These are phyloP conservation scores for Drosophila sulfurigaster DNA, from an alignment of 1,140 invertebrate genomes.

Conservation along the genomic window DNA sequence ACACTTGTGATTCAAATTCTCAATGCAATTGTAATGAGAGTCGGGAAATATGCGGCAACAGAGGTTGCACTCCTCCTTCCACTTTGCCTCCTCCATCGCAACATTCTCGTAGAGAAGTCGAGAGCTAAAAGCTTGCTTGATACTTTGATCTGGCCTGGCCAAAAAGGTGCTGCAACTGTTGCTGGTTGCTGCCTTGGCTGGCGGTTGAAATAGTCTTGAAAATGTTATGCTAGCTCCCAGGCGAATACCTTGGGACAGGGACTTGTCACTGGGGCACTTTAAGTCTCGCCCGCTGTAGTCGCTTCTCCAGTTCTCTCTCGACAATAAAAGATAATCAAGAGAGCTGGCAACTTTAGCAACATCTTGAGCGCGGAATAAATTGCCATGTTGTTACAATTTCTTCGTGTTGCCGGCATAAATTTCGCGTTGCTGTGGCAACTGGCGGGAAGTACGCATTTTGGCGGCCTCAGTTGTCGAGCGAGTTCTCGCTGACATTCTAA, in stretches of 20 bases:
- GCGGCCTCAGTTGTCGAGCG: slow-evolving; percentile 5
- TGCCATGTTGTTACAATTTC: slow-evolving; percentile 81
- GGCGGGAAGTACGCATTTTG: slow-evolving; percentile 45
- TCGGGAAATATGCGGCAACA: slow-evolving; percentile 25
- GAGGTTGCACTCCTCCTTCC: background rate
- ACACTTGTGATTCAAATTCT: slow-evolving; percentile 50
- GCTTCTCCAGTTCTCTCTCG: slow-evolving; percentile 11
- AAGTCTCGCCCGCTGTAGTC: slow-evolving; percentile 24
- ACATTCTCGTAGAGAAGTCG: slow-evolving; percentile 5
- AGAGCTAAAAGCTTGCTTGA: background rate
- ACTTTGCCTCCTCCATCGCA: background rate
- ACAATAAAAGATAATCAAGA: slow-evolving; percentile 77
- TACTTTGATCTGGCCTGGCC: background rate
- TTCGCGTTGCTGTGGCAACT: slow-evolving; percentile 32
- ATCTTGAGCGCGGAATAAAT: slow-evolving; percentile 65
- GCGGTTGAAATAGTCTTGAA: slow-evolving; percentile 54
- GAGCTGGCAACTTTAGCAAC: slow-evolving; percentile 20
- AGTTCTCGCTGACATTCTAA: slow-evolving; percentile 57
- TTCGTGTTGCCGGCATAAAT: slow-evolving; percentile 78
- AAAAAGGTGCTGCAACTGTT: slow-evolving; percentile 12
- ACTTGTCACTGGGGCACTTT: slow-evolving; percentile 49
- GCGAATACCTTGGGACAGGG: slow-evolving; percentile 44
- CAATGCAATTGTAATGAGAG: slow-evolving; percentile 70
- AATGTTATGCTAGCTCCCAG: slow-evolving; percentile 63
- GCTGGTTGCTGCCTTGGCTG: background rate